Percentiles rank a stretch among this genome's conserved stretches.
These are phyloP conservation scores for Anthopleura xanthogrammica DNA, from an alignment of 92 coral and sea anemone genomes.

Conservation along the genomic window DNA sequence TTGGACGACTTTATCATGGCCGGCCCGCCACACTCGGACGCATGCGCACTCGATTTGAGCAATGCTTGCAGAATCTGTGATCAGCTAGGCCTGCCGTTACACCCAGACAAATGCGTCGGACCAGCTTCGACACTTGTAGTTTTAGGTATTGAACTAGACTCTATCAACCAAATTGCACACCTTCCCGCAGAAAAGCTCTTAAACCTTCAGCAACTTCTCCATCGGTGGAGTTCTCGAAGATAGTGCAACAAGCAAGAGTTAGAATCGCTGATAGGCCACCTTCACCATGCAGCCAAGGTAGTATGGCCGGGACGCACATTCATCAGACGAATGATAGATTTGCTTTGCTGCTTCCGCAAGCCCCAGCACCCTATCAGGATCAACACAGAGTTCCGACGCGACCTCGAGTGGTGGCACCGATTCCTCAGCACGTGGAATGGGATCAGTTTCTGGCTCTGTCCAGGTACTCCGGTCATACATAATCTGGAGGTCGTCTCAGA, in stretches of 20 bases:
- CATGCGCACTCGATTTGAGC: too few species aligned
- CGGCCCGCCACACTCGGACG: too few species aligned
- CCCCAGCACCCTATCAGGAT: constrained; percentile 31
- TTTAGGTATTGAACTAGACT: too few species aligned
- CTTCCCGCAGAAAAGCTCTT: constrained; percentile 5
- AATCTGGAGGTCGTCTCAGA: constrained; percentile 19
- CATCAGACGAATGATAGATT: constrained; percentile 17
- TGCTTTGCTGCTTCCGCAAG: constrained; percentile 16
- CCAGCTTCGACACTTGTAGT: too few species aligned
- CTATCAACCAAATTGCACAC: constrained; percentile 6
- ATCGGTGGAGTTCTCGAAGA: neutral
- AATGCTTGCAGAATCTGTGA: too few species aligned
- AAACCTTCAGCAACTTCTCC: neutral
- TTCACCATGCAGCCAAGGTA: constrained; percentile 27
- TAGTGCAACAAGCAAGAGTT: constrained; percentile 14
- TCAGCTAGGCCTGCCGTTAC: too few species aligned
- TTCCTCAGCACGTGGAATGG: constrained; percentile 3
- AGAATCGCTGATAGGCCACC: constrained; percentile 25
- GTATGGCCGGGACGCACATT: constrained; percentile 30
- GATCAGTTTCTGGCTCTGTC: too few species aligned
- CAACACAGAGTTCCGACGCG: constrained; percentile 21
- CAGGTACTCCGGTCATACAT: neutral
- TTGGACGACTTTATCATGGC: neutral
- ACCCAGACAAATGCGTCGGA: too few species aligned
- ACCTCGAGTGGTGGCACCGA: constrained; percentile 28